Conservation (phyloP, 2,888 invertebrate genomes). For the Clepsis dumicolana region DNA sequence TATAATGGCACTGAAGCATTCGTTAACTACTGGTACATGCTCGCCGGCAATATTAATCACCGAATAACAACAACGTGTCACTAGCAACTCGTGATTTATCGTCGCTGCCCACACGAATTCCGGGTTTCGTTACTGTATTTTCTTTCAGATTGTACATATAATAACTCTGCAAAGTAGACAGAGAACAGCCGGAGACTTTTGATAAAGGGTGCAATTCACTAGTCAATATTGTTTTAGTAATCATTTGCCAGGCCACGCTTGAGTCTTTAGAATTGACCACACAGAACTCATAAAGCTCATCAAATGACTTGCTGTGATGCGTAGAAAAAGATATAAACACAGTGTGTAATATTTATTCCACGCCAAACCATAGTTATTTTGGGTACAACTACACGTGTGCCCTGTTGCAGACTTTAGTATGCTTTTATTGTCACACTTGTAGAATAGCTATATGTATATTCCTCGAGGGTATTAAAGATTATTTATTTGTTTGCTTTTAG, state of each 20-base stretch:
- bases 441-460: not conserved
- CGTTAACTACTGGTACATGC: constrained; percentile 17
- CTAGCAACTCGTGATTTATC: constrained; percentile 42
- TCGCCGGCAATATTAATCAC: constrained; percentile 34
- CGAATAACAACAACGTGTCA: constrained; percentile 42
- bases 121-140: constrained; percentile 32
- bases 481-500: not conserved
- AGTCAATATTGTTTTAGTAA: not conserved
- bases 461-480: not conserved
- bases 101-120: constrained; percentile 37
- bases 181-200: not conserved
- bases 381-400: constrained; percentile 15
- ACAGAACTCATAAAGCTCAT: not conserved
- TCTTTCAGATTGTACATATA: constrained; percentile 15
- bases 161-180: constrained; percentile 18
- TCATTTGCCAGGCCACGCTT: not conserved
- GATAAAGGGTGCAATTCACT: not conserved
- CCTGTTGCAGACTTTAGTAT: constrained; percentile 16
- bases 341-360: not conserved
- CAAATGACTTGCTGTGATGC: not conserved
- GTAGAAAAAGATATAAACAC: not conserved
- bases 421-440: constrained; percentile 6
- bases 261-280: not conserved
- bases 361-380: constrained; percentile 1
- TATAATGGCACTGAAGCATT: constrained; percentile 2